Evolutionary conservation across 1,140 invertebrate genomes (phyloP).

Genomic region (Plectrocnemia conspersa): DNA sequence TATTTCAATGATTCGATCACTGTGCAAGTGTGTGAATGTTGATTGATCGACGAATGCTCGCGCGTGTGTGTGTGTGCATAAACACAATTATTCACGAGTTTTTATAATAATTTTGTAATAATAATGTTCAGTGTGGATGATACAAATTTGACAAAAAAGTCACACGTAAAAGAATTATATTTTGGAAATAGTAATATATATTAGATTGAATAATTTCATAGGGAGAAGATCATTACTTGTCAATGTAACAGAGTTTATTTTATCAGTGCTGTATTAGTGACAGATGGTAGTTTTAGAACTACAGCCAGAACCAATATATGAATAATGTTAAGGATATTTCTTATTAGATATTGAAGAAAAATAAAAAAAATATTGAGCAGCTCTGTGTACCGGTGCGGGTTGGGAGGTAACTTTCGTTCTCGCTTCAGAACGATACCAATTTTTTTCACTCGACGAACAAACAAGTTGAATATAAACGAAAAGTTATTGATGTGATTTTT

Average conservation of each 20-base stretch:
- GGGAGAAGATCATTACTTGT: too few species aligned
- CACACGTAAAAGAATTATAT: too few species aligned
- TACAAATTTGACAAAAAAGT: too few species aligned
- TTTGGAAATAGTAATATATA: too few species aligned
- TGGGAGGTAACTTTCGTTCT: neutral
- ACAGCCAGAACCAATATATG: constrained; percentile 35
- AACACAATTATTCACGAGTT: too few species aligned
- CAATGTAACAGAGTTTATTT: constrained; percentile 27
- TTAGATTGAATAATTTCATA: too few species aligned
- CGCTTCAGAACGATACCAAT: neutral
- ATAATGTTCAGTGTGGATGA: too few species aligned
- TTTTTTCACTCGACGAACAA: neutral
- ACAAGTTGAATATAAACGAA: constrained; percentile 6
- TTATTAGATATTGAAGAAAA: constrained; percentile 31
- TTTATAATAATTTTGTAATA: too few species aligned
- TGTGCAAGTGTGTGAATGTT: too few species aligned
- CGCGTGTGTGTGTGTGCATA: too few species aligned
- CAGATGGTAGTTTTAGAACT: constrained; percentile 1
- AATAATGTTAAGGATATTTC: constrained; percentile 32
- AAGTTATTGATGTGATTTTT: constrained; percentile 4
- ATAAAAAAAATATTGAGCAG: constrained; percentile 26
- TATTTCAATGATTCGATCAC: too few species aligned
- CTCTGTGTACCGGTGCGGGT: constrained; percentile 7
- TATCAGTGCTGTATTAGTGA: constrained; percentile 30
- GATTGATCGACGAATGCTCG: too few species aligned